Conservation (phyloP, 2,113 vertebrate species). For the Glareola pratincola region DNA sequence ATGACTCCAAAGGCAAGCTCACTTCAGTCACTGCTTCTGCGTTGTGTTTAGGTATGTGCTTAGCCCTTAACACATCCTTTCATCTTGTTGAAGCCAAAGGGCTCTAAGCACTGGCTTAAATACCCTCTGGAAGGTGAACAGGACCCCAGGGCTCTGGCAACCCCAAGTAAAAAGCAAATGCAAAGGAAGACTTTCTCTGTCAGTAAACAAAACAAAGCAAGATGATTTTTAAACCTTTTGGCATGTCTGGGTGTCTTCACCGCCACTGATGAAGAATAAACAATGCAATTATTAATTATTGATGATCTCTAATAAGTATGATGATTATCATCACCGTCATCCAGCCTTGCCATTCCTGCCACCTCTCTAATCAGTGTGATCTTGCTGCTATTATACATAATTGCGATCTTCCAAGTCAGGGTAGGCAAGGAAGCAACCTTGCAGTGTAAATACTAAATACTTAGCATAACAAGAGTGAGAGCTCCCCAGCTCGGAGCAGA, state of each 20-base stretch:
- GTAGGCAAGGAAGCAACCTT: constrained; percentile 38
- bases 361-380: constrained; percentile 59
- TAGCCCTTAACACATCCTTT: background rate
- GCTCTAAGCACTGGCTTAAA: background rate
- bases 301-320: constrained; percentile 52
- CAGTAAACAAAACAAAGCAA: constrained; percentile 56
- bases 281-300: constrained; percentile 65
- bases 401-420: constrained; percentile 61
- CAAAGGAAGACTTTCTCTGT: constrained; percentile 12
- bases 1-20: background rate
- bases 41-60: background rate
- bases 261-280: constrained; percentile 46
- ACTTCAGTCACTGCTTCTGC: background rate
- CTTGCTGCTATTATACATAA: constrained; percentile 52
- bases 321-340: constrained; percentile 53
- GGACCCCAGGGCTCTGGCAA: background rate
- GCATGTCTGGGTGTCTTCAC: constrained; percentile 29
- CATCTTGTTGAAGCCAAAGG: background rate
- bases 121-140: background rate
- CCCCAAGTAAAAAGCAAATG: background rate
- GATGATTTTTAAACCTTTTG: constrained; percentile 54
- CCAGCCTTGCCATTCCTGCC: constrained; percentile 10
- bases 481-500: constrained; percentile 33
- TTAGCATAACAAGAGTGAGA: constrained; percentile 63
- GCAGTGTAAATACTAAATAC: constrained; percentile 69